Conservation (phyloP, 2,888 invertebrate species). For the Hemithea aestivaria region DNA sequence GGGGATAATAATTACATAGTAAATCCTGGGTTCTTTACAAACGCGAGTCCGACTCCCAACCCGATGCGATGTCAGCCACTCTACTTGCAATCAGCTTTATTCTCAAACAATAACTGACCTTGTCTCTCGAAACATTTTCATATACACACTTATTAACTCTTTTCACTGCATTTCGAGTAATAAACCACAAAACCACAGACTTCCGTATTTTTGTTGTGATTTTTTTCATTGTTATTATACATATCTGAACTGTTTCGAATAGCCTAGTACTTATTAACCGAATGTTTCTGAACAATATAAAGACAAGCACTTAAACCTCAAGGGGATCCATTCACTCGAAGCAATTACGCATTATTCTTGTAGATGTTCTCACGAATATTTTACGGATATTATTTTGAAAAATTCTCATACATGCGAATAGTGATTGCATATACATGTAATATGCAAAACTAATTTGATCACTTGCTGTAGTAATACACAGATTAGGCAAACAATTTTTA, state of each 20-base stretch:
- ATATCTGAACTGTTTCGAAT: slow-evolving; percentile 24
- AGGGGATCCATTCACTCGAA: slow-evolving; percentile 20
- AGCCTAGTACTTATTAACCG: slow-evolving; percentile 16
- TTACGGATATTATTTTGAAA: slow-evolving; percentile 9
- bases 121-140: slow-evolving; percentile 35
- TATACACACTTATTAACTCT: slow-evolving; percentile 30
- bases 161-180: slow-evolving; percentile 37
- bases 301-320: slow-evolving; percentile 13
- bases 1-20: slow-evolving; percentile 12
- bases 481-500: too few species aligned
- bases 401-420: slow-evolving; percentile 6
- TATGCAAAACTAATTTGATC: too few species aligned
- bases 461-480: too few species aligned
- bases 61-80: slow-evolving; percentile 9
- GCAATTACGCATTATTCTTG: slow-evolving; percentile 23
- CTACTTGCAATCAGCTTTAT: slow-evolving; percentile 16
- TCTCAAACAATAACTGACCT: slow-evolving; percentile 28
- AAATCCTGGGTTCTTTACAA: slow-evolving; percentile 13
- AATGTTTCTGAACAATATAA: slow-evolving; percentile 13
- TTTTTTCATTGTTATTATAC: slow-evolving; percentile 40
- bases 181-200: slow-evolving; percentile 60
- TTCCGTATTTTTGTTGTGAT: slow-evolving; percentile 62
- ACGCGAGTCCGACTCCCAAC: slow-evolving; percentile 8
- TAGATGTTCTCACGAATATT: slow-evolving; percentile 26
- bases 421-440: background rate